phyloP scores from a whole-genome alignment of 2,113 vertebrate genomes.

The Anolis sagrei region DNA sequence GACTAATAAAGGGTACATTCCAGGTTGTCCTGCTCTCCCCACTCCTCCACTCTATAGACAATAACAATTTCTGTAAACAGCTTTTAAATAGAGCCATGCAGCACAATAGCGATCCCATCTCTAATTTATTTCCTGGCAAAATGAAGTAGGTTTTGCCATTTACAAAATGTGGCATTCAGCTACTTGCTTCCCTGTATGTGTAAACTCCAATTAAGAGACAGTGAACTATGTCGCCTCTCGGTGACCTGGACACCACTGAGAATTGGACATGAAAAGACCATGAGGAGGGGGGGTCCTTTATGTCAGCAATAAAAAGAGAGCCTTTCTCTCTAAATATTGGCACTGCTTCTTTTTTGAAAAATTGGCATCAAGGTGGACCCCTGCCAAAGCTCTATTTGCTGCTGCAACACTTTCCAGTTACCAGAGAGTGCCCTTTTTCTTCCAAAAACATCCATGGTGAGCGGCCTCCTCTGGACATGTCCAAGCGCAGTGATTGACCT shows the following conservation, averaged over 20 bases:
- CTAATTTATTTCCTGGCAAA: constrained; percentile 38
- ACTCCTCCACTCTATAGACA: constrained; percentile 33
- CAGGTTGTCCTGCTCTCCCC: constrained; percentile 1
- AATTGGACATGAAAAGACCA: neutral
- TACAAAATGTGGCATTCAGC: constrained; percentile 34
- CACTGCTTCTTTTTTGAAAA: no score
- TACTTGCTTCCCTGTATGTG: fast-evolving
- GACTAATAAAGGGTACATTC: constrained; percentile 29
- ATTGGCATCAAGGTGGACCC: no score
- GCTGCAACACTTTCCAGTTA: no score
- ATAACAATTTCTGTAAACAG: constrained; percentile 29
- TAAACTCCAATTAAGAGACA: constrained; percentile 31
- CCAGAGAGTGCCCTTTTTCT: no score
- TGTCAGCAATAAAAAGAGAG: neutral
- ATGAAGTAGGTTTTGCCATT: constrained; percentile 40
- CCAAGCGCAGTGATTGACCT: no score
- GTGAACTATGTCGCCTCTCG: neutral
- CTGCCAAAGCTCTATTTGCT: no score
- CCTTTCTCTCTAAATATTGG: neutral
- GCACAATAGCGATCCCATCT: neutral
- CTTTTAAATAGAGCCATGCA: neutral
- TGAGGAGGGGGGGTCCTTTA: neutral
- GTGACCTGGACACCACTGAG: neutral
- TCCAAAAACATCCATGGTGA: no score
- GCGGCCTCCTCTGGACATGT: no score